phyloP scores from a whole-genome alignment of 1,140 invertebrate species.

The Condylostylus longicornis region DNA sequence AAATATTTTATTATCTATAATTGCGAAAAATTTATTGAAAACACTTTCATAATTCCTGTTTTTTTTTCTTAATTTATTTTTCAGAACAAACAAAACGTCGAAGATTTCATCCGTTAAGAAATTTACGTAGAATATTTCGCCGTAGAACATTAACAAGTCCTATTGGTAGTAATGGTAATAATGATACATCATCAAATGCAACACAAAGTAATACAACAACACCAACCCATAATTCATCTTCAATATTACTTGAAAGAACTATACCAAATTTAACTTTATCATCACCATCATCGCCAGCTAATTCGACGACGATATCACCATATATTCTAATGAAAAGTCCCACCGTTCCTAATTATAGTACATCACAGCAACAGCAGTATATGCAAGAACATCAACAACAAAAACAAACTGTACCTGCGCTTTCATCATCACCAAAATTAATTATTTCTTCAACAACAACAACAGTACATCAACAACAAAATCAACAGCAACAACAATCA shows the following conservation, averaged over 20 bases:
- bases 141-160: slow-evolving; percentile 25
- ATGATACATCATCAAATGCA: slow-evolving; percentile 2
- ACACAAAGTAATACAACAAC: slow-evolving; percentile 18
- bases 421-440: too few species aligned
- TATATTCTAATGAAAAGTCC: too few species aligned
- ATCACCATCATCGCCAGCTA: slow-evolving; percentile 5
- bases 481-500: too few species aligned
- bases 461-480: too few species aligned
- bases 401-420: slow-evolving; percentile 1
- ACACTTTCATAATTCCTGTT: too few species aligned
- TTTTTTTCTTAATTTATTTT: slow-evolving; percentile 3
- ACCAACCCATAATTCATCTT: slow-evolving; percentile 17
- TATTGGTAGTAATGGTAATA: neutral
- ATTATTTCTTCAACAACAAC: too few species aligned
- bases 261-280: slow-evolving; percentile 6
- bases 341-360: too few species aligned
- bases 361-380: too few species aligned
- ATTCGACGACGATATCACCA: too few species aligned
- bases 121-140: slow-evolving; percentile 28
- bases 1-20: too few species aligned
- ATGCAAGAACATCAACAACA: too few species aligned
- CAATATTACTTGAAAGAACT: slow-evolving; percentile 25
- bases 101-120: slow-evolving; percentile 29
- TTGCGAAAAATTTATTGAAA: too few species aligned
- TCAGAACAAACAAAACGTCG: slow-evolving; percentile 24